Evolutionary conservation across 2,888 invertebrate genomes (phyloP).

Genomic region (Adela reaumurella): DNA sequence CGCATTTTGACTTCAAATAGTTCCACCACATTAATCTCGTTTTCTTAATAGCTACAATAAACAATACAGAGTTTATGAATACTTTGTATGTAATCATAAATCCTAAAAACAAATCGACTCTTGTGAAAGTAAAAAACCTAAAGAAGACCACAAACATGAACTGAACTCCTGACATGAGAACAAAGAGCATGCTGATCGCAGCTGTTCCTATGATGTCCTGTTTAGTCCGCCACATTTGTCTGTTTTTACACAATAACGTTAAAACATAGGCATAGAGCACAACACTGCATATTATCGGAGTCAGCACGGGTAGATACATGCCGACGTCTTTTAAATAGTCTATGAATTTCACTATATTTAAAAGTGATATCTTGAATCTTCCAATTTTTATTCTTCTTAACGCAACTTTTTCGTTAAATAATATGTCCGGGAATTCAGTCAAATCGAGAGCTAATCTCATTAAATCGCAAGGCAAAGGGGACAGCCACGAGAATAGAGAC

Average conservation of each 20-base stretch:
- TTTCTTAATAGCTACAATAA: background rate
- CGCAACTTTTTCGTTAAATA: background rate
- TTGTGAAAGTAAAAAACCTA: background rate
- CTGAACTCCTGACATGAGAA: background rate
- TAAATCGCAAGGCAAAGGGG: background rate
- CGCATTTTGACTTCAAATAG: background rate
- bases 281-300: background rate
- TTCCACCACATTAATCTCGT: background rate
- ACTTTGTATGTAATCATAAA: background rate
- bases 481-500: background rate
- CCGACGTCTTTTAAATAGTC: background rate
- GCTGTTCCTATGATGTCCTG: background rate
- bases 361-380: background rate
- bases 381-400: background rate
- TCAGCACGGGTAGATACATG: background rate
- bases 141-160: background rate
- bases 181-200: background rate
- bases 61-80: background rate
- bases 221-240: background rate
- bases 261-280: background rate
- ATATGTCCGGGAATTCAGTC: background rate
- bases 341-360: background rate
- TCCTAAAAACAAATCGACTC: background rate
- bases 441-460: background rate
- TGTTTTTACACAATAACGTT: background rate